Base-by-base conservation (phyloP, 2,888 invertebrate genomes). In the Linhomoeus sp. region DNA sequence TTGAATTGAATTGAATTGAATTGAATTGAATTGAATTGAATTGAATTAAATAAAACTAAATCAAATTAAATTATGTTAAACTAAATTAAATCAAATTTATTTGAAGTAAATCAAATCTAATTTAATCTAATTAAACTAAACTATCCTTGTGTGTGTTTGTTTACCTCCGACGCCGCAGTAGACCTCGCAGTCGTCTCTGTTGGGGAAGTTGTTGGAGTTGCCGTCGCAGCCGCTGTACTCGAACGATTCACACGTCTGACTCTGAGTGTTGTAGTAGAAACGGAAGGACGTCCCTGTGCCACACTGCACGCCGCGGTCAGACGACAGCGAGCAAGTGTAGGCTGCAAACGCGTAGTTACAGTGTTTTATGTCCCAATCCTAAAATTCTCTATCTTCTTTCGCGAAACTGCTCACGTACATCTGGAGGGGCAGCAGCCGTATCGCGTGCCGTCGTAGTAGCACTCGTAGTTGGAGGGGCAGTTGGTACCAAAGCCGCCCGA, bases 391-490 rank as follows among this genome's bases (percentile, higher is more conserved):
- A n/a, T n/a, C n/a, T n/a, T n/a, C n/a, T n/a, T n/a, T n/a, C n/a
- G n/a, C n/a, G n/a, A n/a, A n/a, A n/a, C n/a, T n/a, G n/a, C n/a
- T 3, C n/a, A 33, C 42, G 38, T 20, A 56, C 57, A 54, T 52
- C 60, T 61, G 17, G 59, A 57, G 17, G 62, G 61, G 43, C 62
- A 62, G 45, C 62, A 62, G 43, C 61, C 62, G 58, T 59, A 62
- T 7, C 59, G 56, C 45, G 57, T 58, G 38, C 62, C 62, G 45
- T 62, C 48, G 23, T 26, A 48, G 23, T 45, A 55, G 51, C 58
- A 58, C 39, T 58, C 55, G 46, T 56, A 29, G 19, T 43, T 43
- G 2, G 43, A 19, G 3, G 43, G 43, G 25, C 44, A 44, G 7
- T 20, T 36, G 2, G 36, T 37, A 19, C 44, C 36, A 17, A 20